Conservation (phyloP, 2,797 vertebrate genomes). For the Apogon talboti region DNA sequence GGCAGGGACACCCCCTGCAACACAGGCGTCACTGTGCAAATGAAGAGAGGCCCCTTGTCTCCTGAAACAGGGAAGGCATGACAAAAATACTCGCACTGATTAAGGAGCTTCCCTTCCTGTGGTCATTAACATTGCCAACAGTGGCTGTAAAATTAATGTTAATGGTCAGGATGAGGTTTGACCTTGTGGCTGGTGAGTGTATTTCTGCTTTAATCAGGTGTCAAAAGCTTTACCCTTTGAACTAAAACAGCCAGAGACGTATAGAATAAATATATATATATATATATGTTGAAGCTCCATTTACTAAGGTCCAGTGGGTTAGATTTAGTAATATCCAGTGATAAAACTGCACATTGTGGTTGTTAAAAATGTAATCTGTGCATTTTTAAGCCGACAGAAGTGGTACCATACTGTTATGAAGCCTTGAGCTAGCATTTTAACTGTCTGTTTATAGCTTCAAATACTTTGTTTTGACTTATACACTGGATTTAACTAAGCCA, state of each 20-base stretch:
- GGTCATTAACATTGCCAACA: constrained; percentile 55
- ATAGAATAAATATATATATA: not conserved
- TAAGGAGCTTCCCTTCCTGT: constrained; percentile 25
- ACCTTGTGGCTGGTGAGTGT: constrained; percentile 47
- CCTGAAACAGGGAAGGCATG: constrained; percentile 35
- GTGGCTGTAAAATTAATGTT: constrained; percentile 44
- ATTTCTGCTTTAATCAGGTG: constrained; percentile 46
- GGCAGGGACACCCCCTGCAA: constrained; percentile 69
- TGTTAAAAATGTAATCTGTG: too few species aligned
- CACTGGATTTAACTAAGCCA: too few species aligned
- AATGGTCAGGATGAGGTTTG: constrained; percentile 42
- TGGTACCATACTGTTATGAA: too few species aligned
- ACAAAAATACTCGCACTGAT: constrained; percentile 51
- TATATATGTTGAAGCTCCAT: too few species aligned
- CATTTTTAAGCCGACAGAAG: too few species aligned
- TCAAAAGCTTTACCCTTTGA: constrained; percentile 11
- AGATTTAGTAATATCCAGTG: too few species aligned
- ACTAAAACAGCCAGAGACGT: not conserved
- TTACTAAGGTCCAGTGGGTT: too few species aligned
- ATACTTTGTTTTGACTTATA: too few species aligned
- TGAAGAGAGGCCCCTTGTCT: constrained; percentile 67
- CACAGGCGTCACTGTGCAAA: constrained; percentile 57
- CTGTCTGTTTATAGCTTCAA: too few species aligned
- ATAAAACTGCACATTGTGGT: too few species aligned
- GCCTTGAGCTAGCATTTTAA: too few species aligned